These are phyloP conservation scores for Drosophila navojoa DNA, from an alignment of 1,140 invertebrate species.

Conservation along the genomic window DNA sequence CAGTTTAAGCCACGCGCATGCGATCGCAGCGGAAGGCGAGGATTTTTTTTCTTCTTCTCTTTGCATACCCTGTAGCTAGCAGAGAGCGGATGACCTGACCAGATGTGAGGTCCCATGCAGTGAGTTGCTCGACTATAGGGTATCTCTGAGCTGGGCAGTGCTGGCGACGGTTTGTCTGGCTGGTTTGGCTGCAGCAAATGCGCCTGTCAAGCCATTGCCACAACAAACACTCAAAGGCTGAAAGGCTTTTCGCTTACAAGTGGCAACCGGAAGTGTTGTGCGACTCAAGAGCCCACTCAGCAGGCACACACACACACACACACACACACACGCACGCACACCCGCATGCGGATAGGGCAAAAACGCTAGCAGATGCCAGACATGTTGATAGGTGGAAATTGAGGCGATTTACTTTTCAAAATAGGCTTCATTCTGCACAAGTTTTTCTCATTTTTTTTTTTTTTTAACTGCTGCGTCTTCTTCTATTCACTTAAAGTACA, in stretches of 20 bases:
- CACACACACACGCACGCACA: conserved; percentile 15
- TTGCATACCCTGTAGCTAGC: conserved; percentile 17
- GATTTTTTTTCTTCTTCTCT: no score
- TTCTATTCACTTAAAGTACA: conserved; percentile 22
- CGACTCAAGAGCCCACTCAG: conserved; percentile 73
- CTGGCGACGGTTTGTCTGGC: conserved; percentile 1
- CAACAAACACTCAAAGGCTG: conserved; percentile 70
- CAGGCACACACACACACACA: conserved; percentile 49
- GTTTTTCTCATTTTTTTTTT: conserved; percentile 13
- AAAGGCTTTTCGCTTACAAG: conserved; percentile 79
- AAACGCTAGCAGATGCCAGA: conserved; percentile 49
- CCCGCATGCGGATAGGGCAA: conserved; percentile 3
- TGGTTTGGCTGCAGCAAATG: conserved; percentile 24
- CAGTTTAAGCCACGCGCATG: conserved; percentile 37
- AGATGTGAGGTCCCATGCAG: no score
- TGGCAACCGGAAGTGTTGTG: conserved; percentile 81
- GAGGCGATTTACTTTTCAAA: conserved; percentile 72
- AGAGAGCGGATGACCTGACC: not conserved
- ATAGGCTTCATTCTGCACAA: conserved; percentile 47
- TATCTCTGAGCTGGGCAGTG: not conserved
- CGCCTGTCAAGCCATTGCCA: conserved; percentile 54
- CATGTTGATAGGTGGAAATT: conserved; percentile 81
- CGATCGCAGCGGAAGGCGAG: conserved; percentile 36
- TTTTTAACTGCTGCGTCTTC: conserved; percentile 1
- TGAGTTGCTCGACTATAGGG: not conserved